Conservation (phyloP, 2,888 invertebrate genomes). For the Campaea margaritaria region DNA sequence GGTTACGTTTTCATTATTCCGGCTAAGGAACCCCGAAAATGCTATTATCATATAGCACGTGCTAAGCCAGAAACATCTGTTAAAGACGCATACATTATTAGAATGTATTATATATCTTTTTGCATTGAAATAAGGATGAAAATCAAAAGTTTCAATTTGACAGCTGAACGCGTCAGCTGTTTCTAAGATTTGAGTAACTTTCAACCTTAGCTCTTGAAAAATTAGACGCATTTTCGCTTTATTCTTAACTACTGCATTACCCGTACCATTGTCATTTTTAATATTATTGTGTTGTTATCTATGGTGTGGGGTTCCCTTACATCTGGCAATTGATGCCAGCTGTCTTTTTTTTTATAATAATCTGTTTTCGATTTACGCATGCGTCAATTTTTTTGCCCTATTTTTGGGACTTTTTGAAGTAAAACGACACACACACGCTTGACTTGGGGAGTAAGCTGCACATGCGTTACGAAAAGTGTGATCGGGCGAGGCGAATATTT, state of each 20-base stretch:
- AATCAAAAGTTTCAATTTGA: not conserved
- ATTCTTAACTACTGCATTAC: not conserved
- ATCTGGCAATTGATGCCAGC: conserved; percentile 27
- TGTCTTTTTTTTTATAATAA: conserved; percentile 29
- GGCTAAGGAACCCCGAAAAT: not conserved
- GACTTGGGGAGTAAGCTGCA: no score
- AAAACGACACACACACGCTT: no score
- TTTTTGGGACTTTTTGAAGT: no score
- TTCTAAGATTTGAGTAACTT: not conserved
- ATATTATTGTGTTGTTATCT: conserved; percentile 20
- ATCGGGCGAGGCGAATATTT: no score
- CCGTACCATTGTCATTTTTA: conserved; percentile 11
- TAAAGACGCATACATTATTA: not conserved
- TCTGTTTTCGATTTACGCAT: conserved; percentile 25
- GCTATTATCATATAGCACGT: not conserved
- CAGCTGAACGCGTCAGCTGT: not conserved
- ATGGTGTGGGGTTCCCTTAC: conserved; percentile 17
- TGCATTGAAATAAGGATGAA: not conserved
- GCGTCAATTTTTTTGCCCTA: conserved; percentile 19
- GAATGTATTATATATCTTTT: not conserved
- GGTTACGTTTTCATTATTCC: no score
- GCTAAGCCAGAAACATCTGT: not conserved
- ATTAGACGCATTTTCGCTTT: not conserved
- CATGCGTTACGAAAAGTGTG: no score
- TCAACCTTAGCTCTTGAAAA: not conserved